These are phyloP conservation scores for Tichodroma muraria DNA, from an alignment of 2,113 vertebrate species.

Conservation along the genomic window DNA sequence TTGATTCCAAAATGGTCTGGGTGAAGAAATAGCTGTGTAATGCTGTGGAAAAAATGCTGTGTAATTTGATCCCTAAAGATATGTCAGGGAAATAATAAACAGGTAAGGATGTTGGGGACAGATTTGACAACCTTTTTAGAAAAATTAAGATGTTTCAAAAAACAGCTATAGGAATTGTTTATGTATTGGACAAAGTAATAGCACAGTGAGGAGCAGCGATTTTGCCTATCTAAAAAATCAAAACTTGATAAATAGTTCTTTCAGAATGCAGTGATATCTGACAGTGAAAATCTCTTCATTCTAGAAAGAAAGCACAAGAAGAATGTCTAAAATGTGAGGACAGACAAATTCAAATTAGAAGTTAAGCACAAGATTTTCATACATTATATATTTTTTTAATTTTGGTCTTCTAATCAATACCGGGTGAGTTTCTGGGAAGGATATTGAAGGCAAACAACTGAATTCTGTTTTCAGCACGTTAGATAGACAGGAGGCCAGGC, in stretches of 20 bases:
- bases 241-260: neutral
- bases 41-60: neutral
- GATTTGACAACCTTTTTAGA: neutral
- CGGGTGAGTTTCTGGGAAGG: neutral
- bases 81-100: neutral
- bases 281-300: neutral
- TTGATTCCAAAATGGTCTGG: neutral
- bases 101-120: neutral
- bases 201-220: neutral
- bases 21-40: neutral
- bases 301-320: neutral
- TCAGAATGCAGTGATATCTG: neutral
- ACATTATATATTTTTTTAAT: neutral
- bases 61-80: neutral
- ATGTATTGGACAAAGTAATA: neutral
- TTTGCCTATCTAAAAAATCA: neutral
- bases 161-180: neutral
- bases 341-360: neutral
- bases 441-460: neutral
- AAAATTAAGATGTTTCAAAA: neutral
- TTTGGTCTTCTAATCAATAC: neutral
- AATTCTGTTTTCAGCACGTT: neutral
- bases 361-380: neutral
- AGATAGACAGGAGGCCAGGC: neutral
- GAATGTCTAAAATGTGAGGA: neutral